A percentile compares a stretch with the other conserved stretches of the same genome.
Conservation (phyloP, 2,888 invertebrate species). For the Argyra leucocephala region DNA sequence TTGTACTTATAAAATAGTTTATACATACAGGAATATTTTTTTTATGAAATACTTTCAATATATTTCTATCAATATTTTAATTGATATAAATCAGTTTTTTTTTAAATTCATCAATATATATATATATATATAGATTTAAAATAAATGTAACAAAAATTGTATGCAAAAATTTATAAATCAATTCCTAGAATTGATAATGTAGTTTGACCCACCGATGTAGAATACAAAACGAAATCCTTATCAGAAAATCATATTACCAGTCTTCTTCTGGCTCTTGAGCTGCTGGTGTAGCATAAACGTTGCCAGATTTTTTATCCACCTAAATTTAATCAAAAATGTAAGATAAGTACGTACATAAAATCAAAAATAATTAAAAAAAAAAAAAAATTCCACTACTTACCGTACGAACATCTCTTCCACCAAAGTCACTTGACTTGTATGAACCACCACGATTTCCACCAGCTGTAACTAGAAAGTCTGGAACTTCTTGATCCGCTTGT, state of each 20-base stretch:
- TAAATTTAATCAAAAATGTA: constrained; percentile 11
- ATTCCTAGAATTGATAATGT: not conserved
- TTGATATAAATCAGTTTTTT: too few species aligned
- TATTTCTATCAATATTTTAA: too few species aligned
- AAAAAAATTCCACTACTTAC: constrained; percentile 23
- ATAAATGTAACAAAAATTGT: too few species aligned
- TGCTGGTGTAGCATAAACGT: constrained; percentile 14
- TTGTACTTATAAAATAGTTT: too few species aligned
- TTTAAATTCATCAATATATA: too few species aligned
- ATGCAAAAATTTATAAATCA: not conserved
- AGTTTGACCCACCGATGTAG: not conserved
- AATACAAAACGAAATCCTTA: not conserved
- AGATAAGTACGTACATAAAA: constrained; percentile 7
- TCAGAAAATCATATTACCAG: constrained; percentile 16
- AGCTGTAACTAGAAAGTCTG: constrained; percentile 57
- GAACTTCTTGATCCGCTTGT: constrained; percentile 70
- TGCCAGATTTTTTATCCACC: constrained; percentile 10
- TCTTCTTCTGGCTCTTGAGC: constrained; percentile 22
- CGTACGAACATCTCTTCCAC: constrained; percentile 56
- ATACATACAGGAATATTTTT: too few species aligned
- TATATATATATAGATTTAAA: too few species aligned
- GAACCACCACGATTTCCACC: constrained; percentile 44
- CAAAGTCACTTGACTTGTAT: constrained; percentile 48
- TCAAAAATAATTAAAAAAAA: not conserved
- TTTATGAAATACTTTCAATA: too few species aligned